Evolutionary conservation across 2,113 vertebrate genomes (phyloP).

Genomic region (Leptobrachium ailaonicum): DNA sequence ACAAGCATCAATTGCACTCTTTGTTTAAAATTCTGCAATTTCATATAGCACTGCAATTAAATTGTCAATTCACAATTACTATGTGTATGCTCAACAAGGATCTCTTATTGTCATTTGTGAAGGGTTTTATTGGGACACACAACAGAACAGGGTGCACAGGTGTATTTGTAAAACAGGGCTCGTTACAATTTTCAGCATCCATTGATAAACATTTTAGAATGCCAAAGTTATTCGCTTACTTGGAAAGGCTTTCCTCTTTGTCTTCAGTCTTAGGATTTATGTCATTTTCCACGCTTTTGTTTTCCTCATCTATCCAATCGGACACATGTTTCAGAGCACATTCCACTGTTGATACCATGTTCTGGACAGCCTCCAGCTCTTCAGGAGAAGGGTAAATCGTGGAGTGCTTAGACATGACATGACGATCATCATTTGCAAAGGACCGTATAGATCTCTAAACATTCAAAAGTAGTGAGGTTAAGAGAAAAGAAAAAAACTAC

Average conservation of each 20-base stretch:
- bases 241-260: slow-evolving; percentile 71
- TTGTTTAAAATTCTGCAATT: too few species aligned
- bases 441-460: slow-evolving; percentile 95
- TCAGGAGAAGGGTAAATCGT: slow-evolving; percentile 95
- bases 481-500: too few species aligned
- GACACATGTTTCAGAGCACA: slow-evolving; percentile 96
- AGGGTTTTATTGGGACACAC: too few species aligned
- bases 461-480: too few species aligned
- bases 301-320: slow-evolving; percentile 90
- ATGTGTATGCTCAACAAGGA: too few species aligned
- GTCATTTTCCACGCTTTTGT: slow-evolving; percentile 70
- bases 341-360: slow-evolving; percentile 95
- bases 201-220: background rate
- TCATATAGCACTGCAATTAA: too few species aligned
- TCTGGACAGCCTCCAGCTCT: slow-evolving; percentile 94
- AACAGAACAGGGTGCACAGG: too few species aligned
- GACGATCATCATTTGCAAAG: slow-evolving; percentile 97
- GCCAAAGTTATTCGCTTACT: slow-evolving; percentile 65
- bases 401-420: slow-evolving; percentile 98
- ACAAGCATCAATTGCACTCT: too few species aligned
- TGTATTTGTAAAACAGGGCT: background rate
- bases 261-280: slow-evolving; percentile 73
- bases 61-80: too few species aligned
- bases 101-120: too few species aligned
- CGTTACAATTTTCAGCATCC: background rate